Evolutionary conservation across 1,140 invertebrate species (phyloP), one percentile per base, ranked within the genome.

Genomic region (Euglossa dilemma): DNA sequence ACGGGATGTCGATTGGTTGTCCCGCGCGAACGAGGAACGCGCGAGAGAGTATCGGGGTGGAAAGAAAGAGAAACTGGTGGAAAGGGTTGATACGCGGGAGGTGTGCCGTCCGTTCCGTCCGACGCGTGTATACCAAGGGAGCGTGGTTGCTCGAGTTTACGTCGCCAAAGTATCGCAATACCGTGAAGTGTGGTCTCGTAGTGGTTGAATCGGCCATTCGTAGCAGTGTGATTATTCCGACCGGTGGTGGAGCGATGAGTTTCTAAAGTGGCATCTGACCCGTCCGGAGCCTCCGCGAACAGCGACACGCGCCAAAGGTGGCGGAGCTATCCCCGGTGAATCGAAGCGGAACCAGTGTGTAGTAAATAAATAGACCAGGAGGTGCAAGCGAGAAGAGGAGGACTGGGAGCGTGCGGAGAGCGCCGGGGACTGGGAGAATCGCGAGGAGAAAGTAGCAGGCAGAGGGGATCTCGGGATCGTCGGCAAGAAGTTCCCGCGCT

Each of bases 31-130:
- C 0, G 4, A 36, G 36, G 4, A 23, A 47, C 9, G 56, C 23
- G 20, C 28, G 36, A n/a, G 23, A 14, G 56, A 12, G 50, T 36
- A 66, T 63, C 72, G n/a, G n/a, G n/a, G n/a, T n/a, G n/a, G n/a
- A n/a, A n/a, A n/a, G n/a, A n/a, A n/a, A n/a, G n/a, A 52, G 70
- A 66, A 59, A 56, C 72, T 83, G 16, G 75, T 83, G 16, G 75
- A 73, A 57, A 45, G 69, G 64, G n/a, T 47, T 9, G 67, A 71
- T 52, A 45, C 74, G 71, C 61, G 47, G 71, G 66, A 52, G 50
- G 50, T 52, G 43, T 75, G 7, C 52, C 63, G 80, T 50, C 50
- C 57, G 64, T 78, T 84, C 85, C 86, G 86, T 87, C 86, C 86
- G 54, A 61, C 59, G 63, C 69, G 69, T 75, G 59, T 43, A 50